Percentiles rank a stretch among this genome's conserved stretches.
These are phyloP conservation scores for Heliconius charithonia DNA, from an alignment of 2,888 invertebrate species.

Conservation along the genomic window DNA sequence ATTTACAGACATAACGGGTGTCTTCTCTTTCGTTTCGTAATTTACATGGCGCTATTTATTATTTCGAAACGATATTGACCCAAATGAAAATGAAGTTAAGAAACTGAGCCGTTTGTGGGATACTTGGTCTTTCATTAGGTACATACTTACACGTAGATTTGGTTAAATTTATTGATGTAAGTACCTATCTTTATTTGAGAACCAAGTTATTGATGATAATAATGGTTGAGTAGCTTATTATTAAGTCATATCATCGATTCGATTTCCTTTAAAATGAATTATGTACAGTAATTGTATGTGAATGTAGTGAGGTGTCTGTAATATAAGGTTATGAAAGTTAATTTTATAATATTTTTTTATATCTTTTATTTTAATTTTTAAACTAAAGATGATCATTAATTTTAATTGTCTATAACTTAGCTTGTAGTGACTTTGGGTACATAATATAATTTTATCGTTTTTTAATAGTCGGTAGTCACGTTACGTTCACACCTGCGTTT, in stretches of 20 bases:
- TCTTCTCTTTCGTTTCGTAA: constrained; percentile 61
- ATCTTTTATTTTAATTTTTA: background rate
- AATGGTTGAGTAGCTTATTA: background rate
- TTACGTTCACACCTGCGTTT: constrained; percentile 11
- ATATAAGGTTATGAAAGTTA: background rate
- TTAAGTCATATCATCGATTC: constrained; percentile 3
- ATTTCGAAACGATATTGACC: constrained; percentile 64
- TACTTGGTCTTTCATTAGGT: constrained; percentile 37
- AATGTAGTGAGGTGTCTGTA: background rate
- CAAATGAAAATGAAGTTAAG: constrained; percentile 54
- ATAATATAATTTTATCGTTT: background rate
- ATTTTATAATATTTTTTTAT: background rate
- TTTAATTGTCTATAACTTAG: background rate
- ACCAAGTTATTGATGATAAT: background rate
- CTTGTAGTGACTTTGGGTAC: background rate
- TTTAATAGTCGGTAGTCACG: background rate
- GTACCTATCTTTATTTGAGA: no score
- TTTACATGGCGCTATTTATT: constrained; percentile 58
- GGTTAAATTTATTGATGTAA: background rate
- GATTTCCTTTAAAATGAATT: background rate
- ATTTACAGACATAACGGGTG: constrained; percentile 68
- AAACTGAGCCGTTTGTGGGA: constrained; percentile 22
- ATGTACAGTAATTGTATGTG: background rate
- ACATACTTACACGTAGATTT: constrained; percentile 18
- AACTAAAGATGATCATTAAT: background rate